Conservation (phyloP, 2,888 invertebrate species). For the Nineta flava region DNA sequence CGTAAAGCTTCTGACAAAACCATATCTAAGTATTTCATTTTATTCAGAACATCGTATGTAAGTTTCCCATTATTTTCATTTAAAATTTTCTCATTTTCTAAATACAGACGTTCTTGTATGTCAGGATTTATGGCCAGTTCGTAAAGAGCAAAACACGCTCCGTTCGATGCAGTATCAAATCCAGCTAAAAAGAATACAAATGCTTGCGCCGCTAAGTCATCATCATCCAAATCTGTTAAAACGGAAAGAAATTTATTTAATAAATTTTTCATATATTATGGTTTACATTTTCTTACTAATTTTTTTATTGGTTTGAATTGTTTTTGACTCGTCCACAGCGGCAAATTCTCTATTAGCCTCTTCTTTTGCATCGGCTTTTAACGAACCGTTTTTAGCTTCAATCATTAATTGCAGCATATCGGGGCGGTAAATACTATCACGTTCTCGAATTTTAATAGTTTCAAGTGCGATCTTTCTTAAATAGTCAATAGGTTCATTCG, state of each 20-base stretch:
- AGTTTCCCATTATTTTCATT: conserved; percentile 26
- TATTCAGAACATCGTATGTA: conserved; percentile 31
- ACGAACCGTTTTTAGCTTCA: conserved; percentile 31
- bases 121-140: conserved; percentile 42
- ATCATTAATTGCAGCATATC: conserved; percentile 37
- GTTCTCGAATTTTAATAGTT: conserved; percentile 15
- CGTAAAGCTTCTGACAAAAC: conserved; percentile 36
- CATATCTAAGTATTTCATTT: conserved; percentile 39
- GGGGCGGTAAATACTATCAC: conserved; percentile 16
- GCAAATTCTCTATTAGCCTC: conserved; percentile 8
- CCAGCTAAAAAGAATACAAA: conserved; percentile 35
- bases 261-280: not conserved
- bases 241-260: not conserved
- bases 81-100: conserved; percentile 36
- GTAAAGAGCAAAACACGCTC: conserved; percentile 33
- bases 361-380: conserved; percentile 12
- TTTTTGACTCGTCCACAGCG: conserved; percentile 14
- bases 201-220: conserved; percentile 39
- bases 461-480: conserved; percentile 14
- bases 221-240: conserved; percentile 21
- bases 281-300: not conserved
- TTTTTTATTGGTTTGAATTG: conserved; percentile 20
- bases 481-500: conserved; percentile 11
- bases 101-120: conserved; percentile 33
- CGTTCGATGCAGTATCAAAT: conserved; percentile 30